These are phyloP conservation scores for Phyto melanocephala DNA, from an alignment of 2,888 invertebrate species.

Conservation along the genomic window DNA sequence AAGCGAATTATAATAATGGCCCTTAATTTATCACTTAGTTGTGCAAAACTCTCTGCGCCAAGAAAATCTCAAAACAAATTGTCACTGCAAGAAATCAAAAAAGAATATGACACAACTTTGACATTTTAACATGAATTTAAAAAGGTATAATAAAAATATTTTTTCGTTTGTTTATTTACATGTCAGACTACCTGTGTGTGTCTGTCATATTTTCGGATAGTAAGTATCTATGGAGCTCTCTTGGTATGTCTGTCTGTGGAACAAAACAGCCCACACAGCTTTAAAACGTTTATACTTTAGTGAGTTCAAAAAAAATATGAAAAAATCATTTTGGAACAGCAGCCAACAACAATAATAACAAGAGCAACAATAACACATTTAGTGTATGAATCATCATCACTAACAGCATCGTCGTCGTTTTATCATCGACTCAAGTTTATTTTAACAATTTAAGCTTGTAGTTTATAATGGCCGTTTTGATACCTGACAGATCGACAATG, in stretches of 20 bases:
- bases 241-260: not conserved
- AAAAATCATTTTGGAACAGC: not conserved
- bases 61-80: too few relatives aligned
- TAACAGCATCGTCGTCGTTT: conserved; percentile 18
- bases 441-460: conserved; percentile 47
- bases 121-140: conserved; percentile 51
- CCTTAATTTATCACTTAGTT: too few relatives aligned
- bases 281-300: conserved; percentile 15
- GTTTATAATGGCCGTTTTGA: conserved; percentile 57
- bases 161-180: conserved; percentile 31
- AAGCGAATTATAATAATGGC: too few relatives aligned
- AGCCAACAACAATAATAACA: not conserved
- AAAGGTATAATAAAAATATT: conserved; percentile 33
- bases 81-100: not conserved
- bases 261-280: conserved; percentile 42
- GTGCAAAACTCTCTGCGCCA: too few relatives aligned
- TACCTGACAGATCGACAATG: conserved; percentile 62
- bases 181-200: conserved; percentile 53
- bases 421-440: conserved; percentile 43
- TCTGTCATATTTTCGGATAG: not conserved
- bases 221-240: not conserved
- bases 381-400: conserved; percentile 42
- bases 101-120: conserved; percentile 34
- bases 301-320: conserved; percentile 4
- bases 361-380: not conserved